Evolutionary conservation across 2,113 vertebrate genomes (phyloP).

Genomic region (Motacilla tschutschensis): DNA sequence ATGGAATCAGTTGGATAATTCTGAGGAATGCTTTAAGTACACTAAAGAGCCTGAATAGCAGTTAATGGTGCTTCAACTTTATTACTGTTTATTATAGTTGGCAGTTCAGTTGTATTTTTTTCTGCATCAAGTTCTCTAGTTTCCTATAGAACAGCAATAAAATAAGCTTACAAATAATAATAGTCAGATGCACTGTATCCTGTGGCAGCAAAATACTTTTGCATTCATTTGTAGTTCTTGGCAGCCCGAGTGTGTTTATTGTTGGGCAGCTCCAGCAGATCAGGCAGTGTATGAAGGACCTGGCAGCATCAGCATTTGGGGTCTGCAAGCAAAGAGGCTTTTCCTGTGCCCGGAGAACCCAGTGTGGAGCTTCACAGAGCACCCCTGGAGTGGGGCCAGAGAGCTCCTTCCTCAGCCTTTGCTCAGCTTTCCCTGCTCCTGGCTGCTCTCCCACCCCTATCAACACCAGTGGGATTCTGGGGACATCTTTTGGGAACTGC

Average conservation of each 20-base stretch:
- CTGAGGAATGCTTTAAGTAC: constrained; percentile 53
- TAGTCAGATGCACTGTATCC: constrained; percentile 8
- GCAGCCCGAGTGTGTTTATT: not conserved
- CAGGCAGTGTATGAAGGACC: not conserved
- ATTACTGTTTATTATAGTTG: constrained; percentile 59
- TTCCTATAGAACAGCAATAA: constrained; percentile 50
- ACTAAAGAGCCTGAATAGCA: constrained; percentile 56
- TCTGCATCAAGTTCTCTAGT: constrained; percentile 9
- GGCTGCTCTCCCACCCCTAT: not conserved
- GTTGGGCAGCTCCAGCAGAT: not conserved
- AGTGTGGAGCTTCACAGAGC: not conserved
- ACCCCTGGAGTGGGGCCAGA: not conserved
- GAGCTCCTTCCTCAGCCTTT: not conserved
- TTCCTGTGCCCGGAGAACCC: not conserved
- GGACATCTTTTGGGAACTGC: not conserved
- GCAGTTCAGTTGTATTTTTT: constrained; percentile 31
- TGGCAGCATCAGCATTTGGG: not conserved
- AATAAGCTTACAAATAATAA: constrained; percentile 44
- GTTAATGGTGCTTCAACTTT: constrained; percentile 62
- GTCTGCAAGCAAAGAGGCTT: not conserved
- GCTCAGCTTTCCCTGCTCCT: not conserved
- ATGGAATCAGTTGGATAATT: constrained; percentile 60
- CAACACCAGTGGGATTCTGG: not conserved
- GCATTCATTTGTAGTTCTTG: not conserved
- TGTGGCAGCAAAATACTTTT: constrained; percentile 24